Conservation (phyloP, 2,113 vertebrate species). For the Rostratula benghalensis region DNA sequence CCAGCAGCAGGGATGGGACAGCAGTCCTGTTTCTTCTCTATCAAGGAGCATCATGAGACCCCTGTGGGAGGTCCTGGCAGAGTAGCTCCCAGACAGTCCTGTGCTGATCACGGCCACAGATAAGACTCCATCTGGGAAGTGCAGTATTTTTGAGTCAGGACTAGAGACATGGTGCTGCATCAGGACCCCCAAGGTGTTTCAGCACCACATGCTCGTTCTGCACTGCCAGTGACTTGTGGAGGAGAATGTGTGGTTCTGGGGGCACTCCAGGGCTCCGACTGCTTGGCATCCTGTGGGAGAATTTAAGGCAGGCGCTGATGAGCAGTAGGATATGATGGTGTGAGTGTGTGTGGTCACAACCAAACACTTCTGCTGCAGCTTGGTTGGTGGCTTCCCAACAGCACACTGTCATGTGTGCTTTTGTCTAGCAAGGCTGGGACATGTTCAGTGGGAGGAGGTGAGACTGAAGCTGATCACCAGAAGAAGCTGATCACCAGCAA, state of each 20-base stretch:
- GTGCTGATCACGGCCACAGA: fast-evolving
- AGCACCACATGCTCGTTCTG: fast-evolving
- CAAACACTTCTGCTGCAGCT: neutral
- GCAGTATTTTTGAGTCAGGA: neutral
- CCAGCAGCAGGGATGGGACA: neutral
- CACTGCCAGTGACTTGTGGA: neutral
- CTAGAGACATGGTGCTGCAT: neutral
- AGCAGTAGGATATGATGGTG: neutral
- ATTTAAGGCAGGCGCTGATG: neutral
- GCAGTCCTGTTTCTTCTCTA: neutral
- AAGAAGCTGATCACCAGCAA: neutral
- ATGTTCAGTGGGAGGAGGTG: neutral
- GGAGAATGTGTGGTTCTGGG: neutral
- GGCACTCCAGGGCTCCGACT: neutral
- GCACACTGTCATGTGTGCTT: neutral
- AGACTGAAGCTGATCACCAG: neutral
- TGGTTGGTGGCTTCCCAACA: neutral
- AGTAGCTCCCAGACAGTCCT: neutral
- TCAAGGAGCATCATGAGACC: neutral
- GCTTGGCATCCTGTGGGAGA: fast-evolving
- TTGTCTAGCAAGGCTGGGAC: neutral
- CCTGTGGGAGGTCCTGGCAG: neutral
- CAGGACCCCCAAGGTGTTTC: neutral
- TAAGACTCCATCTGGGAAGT: neutral
- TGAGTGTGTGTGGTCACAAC: fast-evolving